A percentile compares a stretch with the other conserved stretches of the same genome.
These are phyloP conservation scores for Tragelaphus eurycerus DNA, from an alignment of 2,797 vertebrate genomes.

Conservation along the genomic window DNA sequence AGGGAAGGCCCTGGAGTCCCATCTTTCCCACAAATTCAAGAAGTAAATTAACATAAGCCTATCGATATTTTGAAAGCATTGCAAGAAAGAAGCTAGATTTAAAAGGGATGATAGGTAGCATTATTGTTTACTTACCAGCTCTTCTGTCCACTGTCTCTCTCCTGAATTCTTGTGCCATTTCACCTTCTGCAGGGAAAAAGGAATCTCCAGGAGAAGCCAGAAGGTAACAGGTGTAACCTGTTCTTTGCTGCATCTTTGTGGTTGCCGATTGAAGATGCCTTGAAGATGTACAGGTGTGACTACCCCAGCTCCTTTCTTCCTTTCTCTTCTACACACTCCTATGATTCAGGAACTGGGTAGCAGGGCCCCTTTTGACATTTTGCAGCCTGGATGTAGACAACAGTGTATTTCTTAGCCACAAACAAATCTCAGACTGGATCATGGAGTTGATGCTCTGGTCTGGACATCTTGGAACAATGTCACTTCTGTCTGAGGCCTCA, in stretches of 20 bases:
- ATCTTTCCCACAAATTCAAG: not conserved
- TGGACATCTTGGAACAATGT: not conserved
- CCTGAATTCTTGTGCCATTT: not conserved
- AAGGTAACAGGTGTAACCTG: not conserved
- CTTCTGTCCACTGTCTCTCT: not conserved
- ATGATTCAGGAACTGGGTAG: not conserved
- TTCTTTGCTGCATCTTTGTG: not conserved
- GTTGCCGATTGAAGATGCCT: not conserved
- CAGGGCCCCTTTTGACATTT: not conserved
- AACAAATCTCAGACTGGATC: not conserved
- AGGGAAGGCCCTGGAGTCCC: not conserved
- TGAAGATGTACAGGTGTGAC: not conserved
- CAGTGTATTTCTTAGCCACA: not conserved
- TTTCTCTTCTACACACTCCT: not conserved
- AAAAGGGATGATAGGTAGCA: not conserved
- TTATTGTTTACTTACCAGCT: constrained; percentile 46
- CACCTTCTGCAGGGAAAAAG: not conserved
- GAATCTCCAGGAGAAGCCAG: not conserved
- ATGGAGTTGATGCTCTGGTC: not conserved
- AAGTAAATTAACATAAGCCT: not conserved
- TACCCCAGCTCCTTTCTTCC: not conserved
- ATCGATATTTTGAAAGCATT: not conserved
- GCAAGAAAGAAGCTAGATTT: not conserved
- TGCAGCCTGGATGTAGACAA: not conserved
- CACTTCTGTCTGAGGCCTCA: not conserved